These are phyloP conservation scores for Drosophila athabasca DNA, from an alignment of 1,140 invertebrate genomes.

Conservation along the genomic window DNA sequence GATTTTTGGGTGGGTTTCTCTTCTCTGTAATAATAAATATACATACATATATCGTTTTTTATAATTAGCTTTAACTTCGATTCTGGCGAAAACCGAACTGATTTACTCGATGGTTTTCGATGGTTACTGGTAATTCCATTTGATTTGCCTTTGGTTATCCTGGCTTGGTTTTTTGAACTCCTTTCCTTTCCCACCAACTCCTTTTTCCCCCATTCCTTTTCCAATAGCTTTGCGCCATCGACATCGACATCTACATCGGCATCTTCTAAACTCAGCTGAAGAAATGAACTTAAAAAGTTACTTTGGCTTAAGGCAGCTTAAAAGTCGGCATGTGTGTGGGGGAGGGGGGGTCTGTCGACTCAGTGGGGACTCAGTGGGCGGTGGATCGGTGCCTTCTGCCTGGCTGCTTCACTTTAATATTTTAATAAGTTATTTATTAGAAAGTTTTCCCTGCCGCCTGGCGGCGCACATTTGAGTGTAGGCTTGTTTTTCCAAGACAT, in stretches of 20 bases:
- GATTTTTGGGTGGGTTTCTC: too few relatives aligned
- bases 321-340: constrained; percentile 3
- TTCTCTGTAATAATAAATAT: too few relatives aligned
- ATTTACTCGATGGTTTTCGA: too few relatives aligned
- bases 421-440: constrained; percentile 68
- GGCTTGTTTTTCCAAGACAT: constrained; percentile 51
- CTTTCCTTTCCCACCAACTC: constrained; percentile 26
- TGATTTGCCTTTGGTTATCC: neutral
- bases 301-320: constrained; percentile 59
- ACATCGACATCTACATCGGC: neutral
- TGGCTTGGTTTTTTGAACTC: constrained; percentile 8
- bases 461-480: constrained; percentile 24
- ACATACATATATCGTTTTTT: too few relatives aligned
- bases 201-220: neutral
- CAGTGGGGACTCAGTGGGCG: neutral
- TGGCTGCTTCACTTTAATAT: constrained; percentile 53
- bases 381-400: constrained; percentile 1
- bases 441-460: constrained; percentile 47
- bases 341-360: neutral
- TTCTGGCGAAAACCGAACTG: too few relatives aligned
- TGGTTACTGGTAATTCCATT: too few relatives aligned
- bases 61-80: too few relatives aligned
- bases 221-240: constrained; percentile 10
- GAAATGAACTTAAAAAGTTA: constrained; percentile 62
- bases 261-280: constrained; percentile 20